Evolutionary conservation across 1,140 invertebrate species (phyloP), one percentile per base, ranked within the genome.

Genomic region (Leguminivora glycinivorella): DNA sequence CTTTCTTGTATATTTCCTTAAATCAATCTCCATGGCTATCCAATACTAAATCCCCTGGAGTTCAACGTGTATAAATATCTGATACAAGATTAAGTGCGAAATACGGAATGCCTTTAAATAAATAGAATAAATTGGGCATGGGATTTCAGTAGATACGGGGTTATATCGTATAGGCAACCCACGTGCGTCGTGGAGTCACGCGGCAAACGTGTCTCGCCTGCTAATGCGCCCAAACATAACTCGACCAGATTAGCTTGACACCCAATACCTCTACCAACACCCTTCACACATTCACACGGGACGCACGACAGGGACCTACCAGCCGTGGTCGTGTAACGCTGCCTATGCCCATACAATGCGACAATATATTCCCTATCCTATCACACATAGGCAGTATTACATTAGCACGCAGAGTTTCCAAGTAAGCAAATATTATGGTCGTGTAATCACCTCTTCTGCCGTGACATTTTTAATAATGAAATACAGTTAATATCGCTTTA

Each of bases 111-210:
- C 73, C 47, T 47, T 68, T 43, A 74, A 75, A 75, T 80, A 80
- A 82, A 70, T 73, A 73, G 71, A 71, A 77, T 80, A 77, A 82
- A 82, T 82, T 80, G 77, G 70, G 71, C 75, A 75, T 75, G 75
- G 76, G 68, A 76, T 77, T 79, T 74, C 52, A 72, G 69, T 72
- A 70, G 75, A 75, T 79, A 74, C 68, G 56, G 68, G 47, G 40
- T 73, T 58, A 38, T 71, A 76, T 77, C 69, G 69, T 67, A 67
- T 56, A 76, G 31, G 26, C 77, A 17, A 73, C 74, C 67, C 80
- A 82, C 80, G 80, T 76, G 74, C 75, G 77, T 73, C 52, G 73
- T 63, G 76, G 72, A 79, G 77, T 79, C 80, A 81, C 77, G 80
- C 72, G 60, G 68, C 25, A 17, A 17, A 79, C 80, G 80, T 78